Evolutionary conservation across 2,113 vertebrate species (phyloP).

Genomic region (Muntiacus muntjak): DNA sequence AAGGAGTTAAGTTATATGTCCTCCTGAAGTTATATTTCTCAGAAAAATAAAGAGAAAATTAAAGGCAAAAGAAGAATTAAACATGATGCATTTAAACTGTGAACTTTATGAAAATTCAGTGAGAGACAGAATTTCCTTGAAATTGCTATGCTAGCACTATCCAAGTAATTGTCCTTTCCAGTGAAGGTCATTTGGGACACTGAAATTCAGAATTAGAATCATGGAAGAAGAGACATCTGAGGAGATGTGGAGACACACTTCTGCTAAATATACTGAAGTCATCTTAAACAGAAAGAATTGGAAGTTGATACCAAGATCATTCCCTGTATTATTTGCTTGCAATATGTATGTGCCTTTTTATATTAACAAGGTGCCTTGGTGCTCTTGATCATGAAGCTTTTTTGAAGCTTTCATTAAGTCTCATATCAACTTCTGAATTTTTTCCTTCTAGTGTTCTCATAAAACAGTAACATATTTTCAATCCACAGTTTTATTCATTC

Average conservation of each 20-base stretch:
- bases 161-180: neutral
- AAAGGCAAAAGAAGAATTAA: conserved; percentile 12
- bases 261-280: neutral
- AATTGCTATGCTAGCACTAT: neutral
- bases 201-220: neutral
- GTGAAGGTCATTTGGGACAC: neutral
- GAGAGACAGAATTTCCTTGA: neutral
- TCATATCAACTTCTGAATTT: neutral
- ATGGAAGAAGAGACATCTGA: neutral
- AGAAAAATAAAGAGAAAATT: neutral
- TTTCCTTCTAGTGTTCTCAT: neutral
- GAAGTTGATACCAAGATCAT: neutral
- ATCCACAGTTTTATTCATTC: neutral
- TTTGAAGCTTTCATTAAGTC: neutral
- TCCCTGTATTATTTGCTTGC: neutral
- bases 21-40: neutral
- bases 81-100: neutral
- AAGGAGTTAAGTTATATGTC: neutral
- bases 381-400: neutral
- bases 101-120: neutral
- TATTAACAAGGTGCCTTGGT: neutral
- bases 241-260: neutral
- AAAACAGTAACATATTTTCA: conserved; percentile 11
- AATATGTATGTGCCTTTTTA: neutral
- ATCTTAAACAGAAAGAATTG: neutral